A percentile compares a stretch with the other conserved stretches of the same genome.
Evolutionary conservation across 2,888 invertebrate genomes (phyloP).

Genomic region (Macrosoma leucophasiata): DNA sequence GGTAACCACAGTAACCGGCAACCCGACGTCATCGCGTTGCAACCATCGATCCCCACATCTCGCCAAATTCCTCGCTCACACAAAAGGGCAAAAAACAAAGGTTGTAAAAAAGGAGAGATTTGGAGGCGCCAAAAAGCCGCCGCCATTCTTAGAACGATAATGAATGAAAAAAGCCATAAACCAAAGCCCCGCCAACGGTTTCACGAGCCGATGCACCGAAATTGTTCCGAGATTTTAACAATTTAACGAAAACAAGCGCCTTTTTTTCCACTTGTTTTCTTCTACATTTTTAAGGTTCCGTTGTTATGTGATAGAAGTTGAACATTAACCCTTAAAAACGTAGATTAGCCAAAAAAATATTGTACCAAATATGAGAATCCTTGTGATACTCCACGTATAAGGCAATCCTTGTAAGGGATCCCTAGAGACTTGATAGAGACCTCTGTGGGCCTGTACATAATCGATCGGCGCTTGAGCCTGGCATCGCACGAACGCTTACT

Average conservation of each 20-base stretch:
- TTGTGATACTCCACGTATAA: too few relatives aligned
- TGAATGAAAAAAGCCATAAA: constrained; percentile 65
- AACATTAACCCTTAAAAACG: too few relatives aligned
- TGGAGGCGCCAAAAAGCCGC: constrained; percentile 68
- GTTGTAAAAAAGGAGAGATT: constrained; percentile 40
- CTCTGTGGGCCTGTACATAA: too few relatives aligned
- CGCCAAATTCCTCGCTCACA: constrained; percentile 39
- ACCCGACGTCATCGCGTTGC: constrained; percentile 15
- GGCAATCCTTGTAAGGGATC: too few relatives aligned
- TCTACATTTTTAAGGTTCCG: too few relatives aligned
- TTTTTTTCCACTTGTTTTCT: constrained; percentile 25
- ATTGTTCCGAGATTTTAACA: constrained; percentile 51
- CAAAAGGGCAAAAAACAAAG: constrained; percentile 28
- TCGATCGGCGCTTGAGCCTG: too few relatives aligned
- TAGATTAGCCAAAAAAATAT: too few relatives aligned
- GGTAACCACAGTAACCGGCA: too few relatives aligned
- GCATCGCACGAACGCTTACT: too few relatives aligned
- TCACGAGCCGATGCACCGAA: constrained; percentile 64
- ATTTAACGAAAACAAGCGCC: constrained; percentile 46
- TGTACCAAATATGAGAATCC: too few relatives aligned
- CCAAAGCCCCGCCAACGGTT: constrained; percentile 61
- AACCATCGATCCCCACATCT: constrained; percentile 25
- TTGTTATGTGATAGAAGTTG: too few relatives aligned
- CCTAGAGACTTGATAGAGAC: too few relatives aligned
- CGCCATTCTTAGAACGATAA: constrained; percentile 59